A percentile compares a stretch with the other conserved stretches of the same genome.
phyloP scores from a whole-genome alignment of 2,888 invertebrate species.

The Rhopalosiphum nymphaeae region DNA sequence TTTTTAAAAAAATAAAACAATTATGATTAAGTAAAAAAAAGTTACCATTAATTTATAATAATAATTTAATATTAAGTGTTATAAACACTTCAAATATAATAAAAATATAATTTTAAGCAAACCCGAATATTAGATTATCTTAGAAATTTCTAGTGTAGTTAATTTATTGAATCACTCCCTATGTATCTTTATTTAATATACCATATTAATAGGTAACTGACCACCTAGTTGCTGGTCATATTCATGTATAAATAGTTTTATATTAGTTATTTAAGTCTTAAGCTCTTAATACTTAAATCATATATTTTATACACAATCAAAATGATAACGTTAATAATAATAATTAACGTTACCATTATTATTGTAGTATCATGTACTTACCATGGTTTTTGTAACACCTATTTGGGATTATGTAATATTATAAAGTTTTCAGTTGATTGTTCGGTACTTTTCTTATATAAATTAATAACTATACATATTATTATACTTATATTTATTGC shows the following conservation, averaged over 20 bases:
- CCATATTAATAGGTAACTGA: background rate
- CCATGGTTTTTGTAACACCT: too few species aligned
- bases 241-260: background rate
- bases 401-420: background rate
- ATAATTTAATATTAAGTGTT: background rate
- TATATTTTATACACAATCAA: background rate
- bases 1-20: background rate
- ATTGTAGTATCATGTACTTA: too few species aligned
- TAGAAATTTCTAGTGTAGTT: background rate
- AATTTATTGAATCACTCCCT: background rate
- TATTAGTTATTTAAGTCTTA: background rate
- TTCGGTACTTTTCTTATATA: background rate
- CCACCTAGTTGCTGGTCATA: background rate
- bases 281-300: background rate
- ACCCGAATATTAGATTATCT: background rate
- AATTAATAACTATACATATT: background rate
- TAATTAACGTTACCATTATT: too few species aligned
- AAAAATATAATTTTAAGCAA: background rate
- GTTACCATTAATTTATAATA: background rate
- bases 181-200: background rate
- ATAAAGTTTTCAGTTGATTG: background rate
- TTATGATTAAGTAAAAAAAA: background rate
- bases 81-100: background rate
- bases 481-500: background rate
- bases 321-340: background rate